Percentiles rank a stretch among this genome's conserved stretches.
Evolutionary conservation across 2,797 vertebrate species (phyloP).

Genomic region (Cirrhinus mrigala): DNA sequence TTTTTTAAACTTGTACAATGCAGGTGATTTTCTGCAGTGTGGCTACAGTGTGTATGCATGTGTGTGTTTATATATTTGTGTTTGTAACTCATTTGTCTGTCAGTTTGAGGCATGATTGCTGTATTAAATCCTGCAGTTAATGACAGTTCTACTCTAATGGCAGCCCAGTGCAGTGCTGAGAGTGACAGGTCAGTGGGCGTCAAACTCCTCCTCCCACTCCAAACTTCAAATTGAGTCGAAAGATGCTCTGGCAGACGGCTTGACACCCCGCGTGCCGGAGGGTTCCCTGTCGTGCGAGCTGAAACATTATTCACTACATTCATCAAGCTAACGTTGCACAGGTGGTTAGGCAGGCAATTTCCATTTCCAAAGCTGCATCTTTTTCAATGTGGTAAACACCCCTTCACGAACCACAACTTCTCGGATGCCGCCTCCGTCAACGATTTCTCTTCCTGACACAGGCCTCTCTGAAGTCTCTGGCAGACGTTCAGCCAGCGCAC

Average conservation of each 20-base stretch:
- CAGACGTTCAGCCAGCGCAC: slow-evolving; percentile 38
- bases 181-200: slow-evolving; percentile 31
- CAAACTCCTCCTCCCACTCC: slow-evolving; percentile 24
- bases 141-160: neutral
- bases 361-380: slow-evolving; percentile 56
- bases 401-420: slow-evolving; percentile 33
- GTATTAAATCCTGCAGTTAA: neutral
- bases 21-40: neutral
- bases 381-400: slow-evolving; percentile 50
- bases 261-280: slow-evolving; percentile 22
- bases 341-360: slow-evolving; percentile 59
- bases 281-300: slow-evolving; percentile 30
- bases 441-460: slow-evolving; percentile 43
- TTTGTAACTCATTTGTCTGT: neutral
- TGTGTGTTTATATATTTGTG: neutral
- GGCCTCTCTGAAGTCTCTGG: slow-evolving; percentile 50
- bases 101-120: neutral
- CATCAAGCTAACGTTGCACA: slow-evolving; percentile 46
- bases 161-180: neutral
- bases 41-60: neutral
- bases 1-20: neutral
- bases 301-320: slow-evolving; percentile 48
- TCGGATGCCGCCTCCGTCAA: slow-evolving; percentile 37
- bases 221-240: slow-evolving; percentile 31
- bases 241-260: slow-evolving; percentile 19